Evolutionary conservation across 2,797 vertebrate genomes (phyloP).

Genomic region (Cottoperca gobio): DNA sequence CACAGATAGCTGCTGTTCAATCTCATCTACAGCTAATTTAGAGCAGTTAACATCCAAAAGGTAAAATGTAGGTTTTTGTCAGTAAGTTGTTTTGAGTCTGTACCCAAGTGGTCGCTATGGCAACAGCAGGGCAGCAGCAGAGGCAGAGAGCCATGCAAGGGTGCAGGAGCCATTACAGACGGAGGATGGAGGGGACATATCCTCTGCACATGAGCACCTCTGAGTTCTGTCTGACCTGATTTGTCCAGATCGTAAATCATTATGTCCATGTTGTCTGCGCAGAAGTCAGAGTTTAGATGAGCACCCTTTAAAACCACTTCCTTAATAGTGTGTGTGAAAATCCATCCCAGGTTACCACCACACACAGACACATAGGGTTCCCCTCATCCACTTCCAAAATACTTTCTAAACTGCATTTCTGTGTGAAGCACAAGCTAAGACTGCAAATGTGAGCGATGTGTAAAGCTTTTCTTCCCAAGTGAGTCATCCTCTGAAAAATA

Average conservation of each 20-base stretch:
- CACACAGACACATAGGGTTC: too few relatives aligned
- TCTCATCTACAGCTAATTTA: constrained; percentile 17
- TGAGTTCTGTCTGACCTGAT: constrained; percentile 20
- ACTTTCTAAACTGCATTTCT: background rate
- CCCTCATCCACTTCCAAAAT: background rate
- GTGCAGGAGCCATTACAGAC: constrained; percentile 54
- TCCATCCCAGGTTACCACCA: background rate
- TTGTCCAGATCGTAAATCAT: constrained; percentile 8
- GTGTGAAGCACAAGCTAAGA: background rate
- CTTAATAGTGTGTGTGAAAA: background rate
- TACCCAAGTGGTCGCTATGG: constrained; percentile 72
- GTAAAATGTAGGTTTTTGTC: constrained; percentile 51
- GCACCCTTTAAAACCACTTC: background rate
- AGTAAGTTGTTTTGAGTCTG: constrained; percentile 74
- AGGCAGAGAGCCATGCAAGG: constrained; percentile 56
- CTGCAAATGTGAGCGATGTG: background rate
- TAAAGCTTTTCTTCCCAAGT: constrained; percentile 9
- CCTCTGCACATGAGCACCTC: constrained; percentile 49
- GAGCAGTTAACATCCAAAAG: constrained; percentile 44
- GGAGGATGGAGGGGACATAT: constrained; percentile 55
- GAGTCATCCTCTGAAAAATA: constrained; percentile 39
- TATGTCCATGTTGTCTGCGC: background rate
- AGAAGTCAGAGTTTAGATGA: background rate
- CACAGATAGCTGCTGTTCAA: constrained; percentile 11
- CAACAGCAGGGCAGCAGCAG: constrained; percentile 71